These are phyloP conservation scores for Sturnira hondurensis DNA, from an alignment of 2,113 vertebrate genomes.

Conservation along the genomic window DNA sequence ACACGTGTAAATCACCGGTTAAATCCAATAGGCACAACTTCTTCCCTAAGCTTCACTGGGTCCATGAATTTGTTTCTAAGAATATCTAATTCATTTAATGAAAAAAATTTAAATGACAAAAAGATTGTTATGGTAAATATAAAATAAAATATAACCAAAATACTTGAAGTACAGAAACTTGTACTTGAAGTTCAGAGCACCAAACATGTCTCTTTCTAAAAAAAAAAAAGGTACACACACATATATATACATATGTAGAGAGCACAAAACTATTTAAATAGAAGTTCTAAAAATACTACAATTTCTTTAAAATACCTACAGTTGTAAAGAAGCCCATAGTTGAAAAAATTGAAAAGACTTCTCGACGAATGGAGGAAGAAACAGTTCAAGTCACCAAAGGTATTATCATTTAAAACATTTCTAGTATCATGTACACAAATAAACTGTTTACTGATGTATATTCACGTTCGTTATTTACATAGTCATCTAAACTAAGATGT, in stretches of 20 bases:
- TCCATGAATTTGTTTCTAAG: not conserved
- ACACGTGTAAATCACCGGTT: not conserved
- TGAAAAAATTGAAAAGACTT: conserved; percentile 82
- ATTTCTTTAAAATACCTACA: conserved; percentile 81
- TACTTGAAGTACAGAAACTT: not conserved
- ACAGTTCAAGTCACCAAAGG: conserved; percentile 80
- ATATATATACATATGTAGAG: not conserved
- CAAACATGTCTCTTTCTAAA: conserved; percentile 26
- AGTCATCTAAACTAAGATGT: conserved; percentile 4
- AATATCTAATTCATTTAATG: conserved; percentile 16
- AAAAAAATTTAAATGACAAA: not conserved
- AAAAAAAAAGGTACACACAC: not conserved
- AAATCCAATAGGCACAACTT: conserved; percentile 75
- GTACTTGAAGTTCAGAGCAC: not conserved
- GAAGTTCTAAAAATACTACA: conserved; percentile 67
- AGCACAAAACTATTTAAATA: conserved; percentile 15
- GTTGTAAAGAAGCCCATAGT: conserved; percentile 86
- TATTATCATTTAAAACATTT: conserved; percentile 66
- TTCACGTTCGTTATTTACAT: conserved; percentile 34
- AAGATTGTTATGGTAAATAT: not conserved
- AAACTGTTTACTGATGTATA: conserved; percentile 35
- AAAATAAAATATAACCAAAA: conserved; percentile 37
- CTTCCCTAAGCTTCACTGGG: conserved; percentile 59
- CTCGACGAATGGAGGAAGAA: conserved; percentile 80
- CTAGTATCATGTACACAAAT: not conserved